Evolutionary conservation across 2,888 invertebrate species (phyloP).

Genomic region (Ctenicera cuprea): DNA sequence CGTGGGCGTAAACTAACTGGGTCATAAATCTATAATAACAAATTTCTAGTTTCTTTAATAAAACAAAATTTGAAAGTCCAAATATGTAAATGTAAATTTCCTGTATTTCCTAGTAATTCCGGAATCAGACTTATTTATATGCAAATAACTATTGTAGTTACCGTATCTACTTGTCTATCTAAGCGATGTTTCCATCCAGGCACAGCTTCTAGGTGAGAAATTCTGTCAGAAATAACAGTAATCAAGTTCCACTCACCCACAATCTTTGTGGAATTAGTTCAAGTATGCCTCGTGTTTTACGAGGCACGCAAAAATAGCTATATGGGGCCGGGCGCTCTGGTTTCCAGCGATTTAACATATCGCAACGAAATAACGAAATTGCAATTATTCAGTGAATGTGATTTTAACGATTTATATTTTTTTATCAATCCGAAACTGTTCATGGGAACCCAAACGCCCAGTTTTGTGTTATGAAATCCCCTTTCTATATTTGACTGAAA

Average conservation of each 20-base stretch:
- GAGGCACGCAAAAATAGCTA: not conserved
- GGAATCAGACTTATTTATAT: constrained; percentile 6
- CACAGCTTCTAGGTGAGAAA: constrained; percentile 4
- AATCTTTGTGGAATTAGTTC: not conserved
- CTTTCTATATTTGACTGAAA: not conserved
- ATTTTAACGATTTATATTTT: constrained; percentile 5
- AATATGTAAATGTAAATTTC: not conserved
- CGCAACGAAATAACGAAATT: not conserved
- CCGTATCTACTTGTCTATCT: not conserved
- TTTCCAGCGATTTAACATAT: constrained; percentile 12
- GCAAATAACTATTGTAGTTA: constrained; percentile 1
- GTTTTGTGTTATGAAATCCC: not conserved
- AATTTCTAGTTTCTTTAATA: too few relatives aligned
- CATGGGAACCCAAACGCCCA: constrained; percentile 28
- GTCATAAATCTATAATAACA: not conserved
- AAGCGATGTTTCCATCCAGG: not conserved
- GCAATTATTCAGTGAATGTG: constrained; percentile 19
- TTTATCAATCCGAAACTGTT: constrained; percentile 6
- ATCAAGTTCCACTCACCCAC: constrained; percentile 9
- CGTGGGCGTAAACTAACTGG: too few relatives aligned
- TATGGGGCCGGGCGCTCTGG: not conserved
- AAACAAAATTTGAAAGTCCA: not conserved
- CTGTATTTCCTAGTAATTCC: not conserved
- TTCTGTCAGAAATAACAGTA: constrained; percentile 1
- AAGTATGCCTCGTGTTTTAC: not conserved